phyloP scores from a whole-genome alignment of 2,113 vertebrate genomes.

The Todiramphus saurophagus region DNA sequence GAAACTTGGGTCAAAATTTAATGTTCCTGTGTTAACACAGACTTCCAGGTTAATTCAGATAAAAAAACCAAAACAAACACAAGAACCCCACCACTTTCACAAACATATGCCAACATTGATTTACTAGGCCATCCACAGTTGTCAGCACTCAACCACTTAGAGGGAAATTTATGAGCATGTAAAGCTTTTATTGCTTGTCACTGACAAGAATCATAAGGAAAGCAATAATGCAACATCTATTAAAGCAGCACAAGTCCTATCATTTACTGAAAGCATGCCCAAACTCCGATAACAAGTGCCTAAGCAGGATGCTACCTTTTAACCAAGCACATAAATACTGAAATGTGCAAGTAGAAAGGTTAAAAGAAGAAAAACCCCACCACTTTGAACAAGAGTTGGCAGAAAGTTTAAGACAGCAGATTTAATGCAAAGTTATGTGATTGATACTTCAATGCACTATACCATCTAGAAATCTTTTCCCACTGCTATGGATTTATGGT shows the following conservation, averaged over 20 bases:
- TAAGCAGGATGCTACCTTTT: neutral
- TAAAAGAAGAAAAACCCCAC: neutral
- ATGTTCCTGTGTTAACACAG: neutral
- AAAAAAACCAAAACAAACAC: neutral
- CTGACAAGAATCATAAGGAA: conserved; percentile 56
- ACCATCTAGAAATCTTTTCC: neutral
- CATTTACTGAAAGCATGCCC: neutral
- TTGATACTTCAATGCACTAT: neutral
- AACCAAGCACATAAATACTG: neutral
- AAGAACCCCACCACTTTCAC: neutral
- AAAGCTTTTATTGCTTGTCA: conserved; percentile 55
- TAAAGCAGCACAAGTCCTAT: neutral
- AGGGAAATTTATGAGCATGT: conserved; percentile 52
- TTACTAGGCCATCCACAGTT: conserved; percentile 35
- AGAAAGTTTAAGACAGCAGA: neutral
- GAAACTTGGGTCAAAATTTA: neutral
- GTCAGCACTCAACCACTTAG: conserved; percentile 49
- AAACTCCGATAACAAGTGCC: neutral
- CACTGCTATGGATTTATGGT: neutral
- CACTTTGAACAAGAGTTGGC: neutral
- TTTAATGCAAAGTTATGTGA: neutral
- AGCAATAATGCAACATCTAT: conserved; percentile 23
- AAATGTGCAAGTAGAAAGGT: neutral
- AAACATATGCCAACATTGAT: conserved; percentile 24
- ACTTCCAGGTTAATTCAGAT: neutral